Base-by-base conservation (phyloP, 2,113 vertebrate genomes). In the Brachirus orientalis region DNA sequence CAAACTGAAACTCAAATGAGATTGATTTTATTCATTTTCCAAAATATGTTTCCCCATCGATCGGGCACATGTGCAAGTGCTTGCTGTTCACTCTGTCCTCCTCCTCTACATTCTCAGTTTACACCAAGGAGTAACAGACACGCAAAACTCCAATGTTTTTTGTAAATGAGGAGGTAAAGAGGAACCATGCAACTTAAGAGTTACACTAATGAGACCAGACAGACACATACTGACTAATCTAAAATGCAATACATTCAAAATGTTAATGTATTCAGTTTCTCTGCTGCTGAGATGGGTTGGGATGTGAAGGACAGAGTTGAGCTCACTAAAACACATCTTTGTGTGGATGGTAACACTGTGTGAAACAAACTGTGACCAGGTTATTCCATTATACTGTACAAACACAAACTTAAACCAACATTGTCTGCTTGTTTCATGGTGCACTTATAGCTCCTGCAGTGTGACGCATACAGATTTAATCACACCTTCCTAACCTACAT, bases 211-310 rank as follows among this genome's bases (percentile, higher is more conserved):
- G 71, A 86, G 72, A 77, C 37, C 3, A 22, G 81, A 82, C 71
- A 56, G 36, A 77, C 16, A 79, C 72, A 75, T 78, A 52, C 69
- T 55, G 77, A 75, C 65, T 79, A n/a, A n/a, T n/a, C n/a, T n/a
- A 62, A 85, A 87, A 74, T 70, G 75, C 63, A 83, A 86, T 66
- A 65, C 62, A 77, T 78, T 46, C 45, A 66, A 86, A 86, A 90
- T 84, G 86, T 83, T 85, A 86, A 90, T 84, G 69, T 74, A 88
- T 87, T 88, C 81, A 72, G 79, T 3, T 8, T 53, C 19, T 51
- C 48, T 63, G 63, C 55, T 14, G 67, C 66, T 14, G 64, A 63
- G 58, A 72, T 37, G 17, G 48, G 54, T 41, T 51, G 44, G 37
- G 41, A 44, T 70, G 43, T 62, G 54, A 57, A 36, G 52, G 43